Percentiles rank a stretch among this genome's conserved stretches.
Evolutionary conservation across 2,888 invertebrate genomes (phyloP).

Genomic region (Eupithecia subumbrata): DNA sequence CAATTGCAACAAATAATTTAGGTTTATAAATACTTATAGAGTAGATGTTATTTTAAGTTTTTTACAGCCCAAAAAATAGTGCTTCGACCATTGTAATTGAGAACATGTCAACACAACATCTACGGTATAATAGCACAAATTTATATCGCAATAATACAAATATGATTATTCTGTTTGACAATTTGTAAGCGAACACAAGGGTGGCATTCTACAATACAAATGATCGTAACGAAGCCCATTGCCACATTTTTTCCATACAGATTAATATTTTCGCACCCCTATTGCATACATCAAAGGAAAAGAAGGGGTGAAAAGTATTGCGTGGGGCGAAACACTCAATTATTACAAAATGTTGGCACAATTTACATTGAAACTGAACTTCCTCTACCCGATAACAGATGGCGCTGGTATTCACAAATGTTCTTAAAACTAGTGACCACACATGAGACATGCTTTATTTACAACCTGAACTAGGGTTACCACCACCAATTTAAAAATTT

Average conservation of each 20-base stretch:
- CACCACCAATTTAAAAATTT: background rate
- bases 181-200: slow-evolving; percentile 67
- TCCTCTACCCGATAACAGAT: slow-evolving; percentile 75
- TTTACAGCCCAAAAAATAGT: background rate
- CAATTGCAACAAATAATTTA: background rate
- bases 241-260: slow-evolving; percentile 72
- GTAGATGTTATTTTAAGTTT: background rate
- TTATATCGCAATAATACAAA: slow-evolving; percentile 64
- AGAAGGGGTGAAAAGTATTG: slow-evolving; percentile 72
- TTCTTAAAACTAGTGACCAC: slow-evolving; percentile 61
- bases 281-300: slow-evolving; percentile 81
- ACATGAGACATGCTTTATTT: slow-evolving; percentile 56
- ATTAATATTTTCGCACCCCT: slow-evolving; percentile 80
- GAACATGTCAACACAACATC: slow-evolving; percentile 60
- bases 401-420: slow-evolving; percentile 69
- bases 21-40: background rate
- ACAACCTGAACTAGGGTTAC: slow-evolving; percentile 12
- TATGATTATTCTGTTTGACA: slow-evolving; percentile 72
- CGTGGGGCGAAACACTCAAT: slow-evolving; percentile 78
- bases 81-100: slow-evolving; percentile 37
- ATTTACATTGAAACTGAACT: slow-evolving; percentile 69
- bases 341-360: slow-evolving; percentile 81
- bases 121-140: slow-evolving; percentile 69
- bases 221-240: slow-evolving; percentile 77
- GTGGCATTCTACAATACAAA: slow-evolving; percentile 67